Base-by-base conservation (phyloP, 2,888 invertebrate genomes). In the Theretra japonica region DNA sequence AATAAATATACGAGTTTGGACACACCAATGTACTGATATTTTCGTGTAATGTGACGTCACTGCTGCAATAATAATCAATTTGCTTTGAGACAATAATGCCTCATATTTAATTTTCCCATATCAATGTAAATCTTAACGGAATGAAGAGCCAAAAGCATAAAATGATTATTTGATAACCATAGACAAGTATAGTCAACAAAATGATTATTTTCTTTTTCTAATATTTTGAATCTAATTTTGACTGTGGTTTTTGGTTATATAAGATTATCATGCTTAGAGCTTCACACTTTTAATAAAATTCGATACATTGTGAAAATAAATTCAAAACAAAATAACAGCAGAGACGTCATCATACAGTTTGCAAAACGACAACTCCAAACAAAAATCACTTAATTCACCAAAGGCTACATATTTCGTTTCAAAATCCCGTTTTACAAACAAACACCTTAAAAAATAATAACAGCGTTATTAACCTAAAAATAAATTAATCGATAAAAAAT, bases 401-500 rank as follows among this genome's bases (percentile, higher is more conserved):
- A 85, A 83, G 75, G 53, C n/a, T 53, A 53, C 48, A 82, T 74
- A 80, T 82, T 80, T 80, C 80, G 82, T 84, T 84, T 83, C 79
- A 82, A 83, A 84, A 83, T 81, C 79, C 84, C 85, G 85, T 88
- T 88, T 87, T 82, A 88, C 83, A 89, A 90, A 90, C 87, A 85
- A 86, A 85, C 79, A 82, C 79, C 79, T 82, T 83, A 83, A 82
- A 82, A 86, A 87, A 86, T 84, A 88, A 89, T 88, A 91, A 90
- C 88, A 88, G 81, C 81, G 83, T 87, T 77, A 86, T 82, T 90
- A 89, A 90, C 84, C 88, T 91, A 90, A 85, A 81, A 92, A 92
- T 92, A 92, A 93, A 92, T 92, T 88, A 90, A 86, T 86, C 72
- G 75, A 86, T 89, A 85, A 88, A 88, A 85, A 80, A 75, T 83